Evolutionary conservation across 2,113 vertebrate genomes (phyloP).

Genomic region (Myotis lucifugus): DNA sequence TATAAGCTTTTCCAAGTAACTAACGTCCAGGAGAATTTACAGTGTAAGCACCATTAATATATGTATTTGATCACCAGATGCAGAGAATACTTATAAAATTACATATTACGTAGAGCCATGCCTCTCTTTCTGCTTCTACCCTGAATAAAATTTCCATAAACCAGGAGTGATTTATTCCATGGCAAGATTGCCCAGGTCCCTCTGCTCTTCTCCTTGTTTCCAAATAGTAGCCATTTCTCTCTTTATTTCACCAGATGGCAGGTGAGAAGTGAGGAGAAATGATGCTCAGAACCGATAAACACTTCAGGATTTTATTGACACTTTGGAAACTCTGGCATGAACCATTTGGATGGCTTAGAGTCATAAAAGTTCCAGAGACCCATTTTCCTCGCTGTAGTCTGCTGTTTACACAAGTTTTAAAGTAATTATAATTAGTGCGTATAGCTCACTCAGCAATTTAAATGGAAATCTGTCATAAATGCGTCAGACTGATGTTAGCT

Average conservation of each 20-base stretch:
- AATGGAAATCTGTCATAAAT: conserved; percentile 37
- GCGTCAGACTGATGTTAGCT: not conserved
- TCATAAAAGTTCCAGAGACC: not conserved
- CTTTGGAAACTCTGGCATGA: not conserved
- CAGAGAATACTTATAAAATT: not conserved
- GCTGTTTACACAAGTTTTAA: conserved; percentile 29
- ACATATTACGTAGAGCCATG: not conserved
- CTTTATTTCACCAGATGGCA: conserved; percentile 31
- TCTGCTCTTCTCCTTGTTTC: not conserved
- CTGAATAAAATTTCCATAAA: not conserved
- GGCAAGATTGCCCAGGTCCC: not conserved
- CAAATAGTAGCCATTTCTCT: conserved; percentile 39
- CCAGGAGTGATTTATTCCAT: not conserved
- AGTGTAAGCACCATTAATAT: not conserved
- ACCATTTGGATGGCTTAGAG: not conserved
- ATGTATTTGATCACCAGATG: not conserved
- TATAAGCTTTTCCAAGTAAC: not conserved
- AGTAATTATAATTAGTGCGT: conserved; percentile 5
- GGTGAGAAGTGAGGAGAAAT: conserved; percentile 12
- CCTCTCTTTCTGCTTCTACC: not conserved
- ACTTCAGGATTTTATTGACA: conserved; percentile 34
- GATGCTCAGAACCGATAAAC: conserved; percentile 2
- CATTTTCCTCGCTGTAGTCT: not conserved
- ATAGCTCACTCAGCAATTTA: conserved; percentile 16
- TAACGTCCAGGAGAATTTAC: not conserved